These are phyloP conservation scores for Butastur rufipennis DNA, from an alignment of 2,113 vertebrate species.

Conservation along the genomic window DNA sequence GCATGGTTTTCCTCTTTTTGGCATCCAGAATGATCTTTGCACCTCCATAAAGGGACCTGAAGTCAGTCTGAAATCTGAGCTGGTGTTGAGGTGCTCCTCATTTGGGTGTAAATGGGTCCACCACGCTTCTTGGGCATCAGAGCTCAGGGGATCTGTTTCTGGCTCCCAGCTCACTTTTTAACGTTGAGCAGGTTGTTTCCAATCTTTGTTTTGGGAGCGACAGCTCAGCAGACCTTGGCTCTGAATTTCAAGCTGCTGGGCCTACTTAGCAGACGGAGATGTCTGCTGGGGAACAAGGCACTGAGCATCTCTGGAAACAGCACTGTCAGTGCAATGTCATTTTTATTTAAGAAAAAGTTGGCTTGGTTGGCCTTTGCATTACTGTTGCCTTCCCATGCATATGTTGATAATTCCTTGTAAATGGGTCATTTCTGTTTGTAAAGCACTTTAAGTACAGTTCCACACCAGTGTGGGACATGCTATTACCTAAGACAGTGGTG, in stretches of 20 bases:
- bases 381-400: background rate
- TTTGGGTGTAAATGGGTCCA: background rate
- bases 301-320: background rate
- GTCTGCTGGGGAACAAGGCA: background rate
- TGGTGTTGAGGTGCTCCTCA: background rate
- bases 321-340: background rate
- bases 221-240: background rate
- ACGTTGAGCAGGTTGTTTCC: background rate
- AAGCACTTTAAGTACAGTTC: background rate
- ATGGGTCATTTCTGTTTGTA: background rate
- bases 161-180: background rate
- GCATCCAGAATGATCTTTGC: background rate
- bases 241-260: background rate
- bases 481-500: background rate
- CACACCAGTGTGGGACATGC: background rate
- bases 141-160: background rate
- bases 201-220: background rate
- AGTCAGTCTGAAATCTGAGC: background rate
- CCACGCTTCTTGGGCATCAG: accelerated
- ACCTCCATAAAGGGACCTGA: background rate
- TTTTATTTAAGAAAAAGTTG: background rate
- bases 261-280: background rate
- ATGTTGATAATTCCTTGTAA: background rate
- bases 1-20: background rate
- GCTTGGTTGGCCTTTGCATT: background rate